These are phyloP conservation scores for Tetramorium bicarinatum DNA, from an alignment of 2,888 invertebrate species.

Conservation along the genomic window DNA sequence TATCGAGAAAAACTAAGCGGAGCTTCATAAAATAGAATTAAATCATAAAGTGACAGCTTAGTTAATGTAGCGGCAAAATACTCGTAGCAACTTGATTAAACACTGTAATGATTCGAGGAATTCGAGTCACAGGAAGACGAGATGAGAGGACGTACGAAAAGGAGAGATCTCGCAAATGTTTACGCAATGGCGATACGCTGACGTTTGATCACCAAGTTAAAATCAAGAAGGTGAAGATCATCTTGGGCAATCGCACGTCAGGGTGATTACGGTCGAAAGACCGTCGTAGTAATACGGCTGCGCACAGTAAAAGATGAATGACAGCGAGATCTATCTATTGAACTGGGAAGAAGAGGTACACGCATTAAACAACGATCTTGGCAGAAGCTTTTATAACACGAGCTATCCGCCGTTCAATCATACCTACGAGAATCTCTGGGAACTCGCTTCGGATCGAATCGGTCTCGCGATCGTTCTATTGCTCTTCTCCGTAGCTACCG, in stretches of 20 bases:
- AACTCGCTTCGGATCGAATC: slow-evolving; percentile 90
- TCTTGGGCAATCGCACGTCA: slow-evolving; percentile 19
- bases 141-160: slow-evolving; percentile 74
- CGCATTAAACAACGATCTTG: slow-evolving; percentile 70
- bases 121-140: slow-evolving; percentile 4
- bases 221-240: slow-evolving; percentile 4
- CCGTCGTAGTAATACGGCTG: slow-evolving; percentile 38
- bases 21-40: background rate
- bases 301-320: slow-evolving; percentile 79
- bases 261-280: slow-evolving; percentile 49
- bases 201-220: background rate
- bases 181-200: background rate
- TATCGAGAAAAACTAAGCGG: background rate
- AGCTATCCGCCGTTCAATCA: slow-evolving; percentile 74
- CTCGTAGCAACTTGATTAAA: background rate
- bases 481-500: slow-evolving; percentile 96
- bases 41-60: background rate
- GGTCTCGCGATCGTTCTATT: slow-evolving; percentile 93
- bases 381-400: slow-evolving; percentile 78
- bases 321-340: slow-evolving; percentile 82
- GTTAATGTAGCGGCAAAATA: background rate
- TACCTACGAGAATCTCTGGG: slow-evolving; percentile 81
- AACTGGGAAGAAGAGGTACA: slow-evolving; percentile 81
- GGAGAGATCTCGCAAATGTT: slow-evolving; percentile 27
- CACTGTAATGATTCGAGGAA: slow-evolving; percentile 50